Evolutionary conservation across 2,888 invertebrate species (phyloP), one percentile per base, ranked within the genome.

Genomic region (Atrina japonica): DNA sequence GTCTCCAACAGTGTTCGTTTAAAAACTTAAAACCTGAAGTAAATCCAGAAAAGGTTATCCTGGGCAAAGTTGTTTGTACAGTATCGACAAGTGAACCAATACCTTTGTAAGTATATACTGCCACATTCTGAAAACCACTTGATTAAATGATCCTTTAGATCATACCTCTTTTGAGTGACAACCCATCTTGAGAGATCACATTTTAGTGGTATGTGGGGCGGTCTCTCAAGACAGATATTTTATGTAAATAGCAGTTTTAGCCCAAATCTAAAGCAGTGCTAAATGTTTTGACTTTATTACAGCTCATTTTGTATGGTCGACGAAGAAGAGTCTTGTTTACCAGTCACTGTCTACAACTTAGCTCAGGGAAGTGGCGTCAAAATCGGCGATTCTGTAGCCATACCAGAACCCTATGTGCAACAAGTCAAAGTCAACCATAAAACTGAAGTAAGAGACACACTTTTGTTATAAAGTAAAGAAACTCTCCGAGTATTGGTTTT

Each of bases 271-370:
- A n/a, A n/a, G n/a, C n/a, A n/a, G n/a, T n/a, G n/a, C n/a, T n/a
- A n/a, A n/a, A n/a, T n/a, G n/a, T n/a, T n/a, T n/a, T n/a, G n/a
- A n/a, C n/a, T 21, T 64, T 69, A 43, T 87, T 93, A 14, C 91
- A 96, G 96, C 90, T 94, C 95, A 43, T 96, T 96, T 91, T 96
- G 95, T 84, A 90, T 96, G 86, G 93, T 95, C 52, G 96, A 96
- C 91, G 93, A 93, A 78, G 93, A 93, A 66, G 93, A 93, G 91
- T 92, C 92, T 1, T 95, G 95, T 86, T 91, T 94, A 56, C 93
- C 94, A 23, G 95, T 96, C 71, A 95, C 95, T 0, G 94, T 96
- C 53, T 97, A 96, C 91, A 96, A 97, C 92, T 93, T 96, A 90
- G 95, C 95, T 7, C 93, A 94, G 85, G 95, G 95, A 0, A 94